These are phyloP conservation scores for Budorcas taxicolor DNA, from an alignment of 2,113 vertebrate species.

Conservation along the genomic window DNA sequence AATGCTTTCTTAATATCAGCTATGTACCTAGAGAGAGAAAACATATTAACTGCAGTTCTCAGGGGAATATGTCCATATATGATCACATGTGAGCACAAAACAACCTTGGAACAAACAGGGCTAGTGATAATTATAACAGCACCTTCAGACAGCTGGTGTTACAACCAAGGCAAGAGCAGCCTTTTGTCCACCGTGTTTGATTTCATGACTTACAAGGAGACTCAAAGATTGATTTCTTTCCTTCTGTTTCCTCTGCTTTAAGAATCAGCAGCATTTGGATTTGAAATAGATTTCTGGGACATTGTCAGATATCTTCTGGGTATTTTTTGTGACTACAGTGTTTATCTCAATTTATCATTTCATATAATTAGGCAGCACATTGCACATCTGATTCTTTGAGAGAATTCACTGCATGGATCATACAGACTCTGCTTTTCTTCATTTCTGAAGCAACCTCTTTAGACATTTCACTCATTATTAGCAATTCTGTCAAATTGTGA, in stretches of 20 bases:
- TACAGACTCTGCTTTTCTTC: not conserved
- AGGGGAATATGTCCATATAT: not conserved
- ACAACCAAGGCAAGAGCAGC: not conserved
- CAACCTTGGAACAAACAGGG: not conserved
- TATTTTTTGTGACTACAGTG: not conserved
- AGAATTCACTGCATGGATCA: not conserved
- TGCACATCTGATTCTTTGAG: constrained; percentile 22
- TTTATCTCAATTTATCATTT: constrained; percentile 55
- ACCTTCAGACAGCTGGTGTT: not conserved
- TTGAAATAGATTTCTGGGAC: constrained; percentile 24
- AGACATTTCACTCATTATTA: constrained; percentile 4
- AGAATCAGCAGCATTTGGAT: constrained; percentile 30
- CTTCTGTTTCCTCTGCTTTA: not conserved
- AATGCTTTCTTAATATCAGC: not conserved
- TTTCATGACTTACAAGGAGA: constrained; percentile 12
- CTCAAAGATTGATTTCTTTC: constrained; percentile 1
- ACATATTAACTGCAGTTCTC: not conserved
- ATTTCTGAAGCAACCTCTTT: not conserved
- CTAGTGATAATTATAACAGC: not conserved
- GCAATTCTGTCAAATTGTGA: not conserved
- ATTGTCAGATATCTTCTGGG: constrained; percentile 30
- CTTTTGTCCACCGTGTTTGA: not conserved
- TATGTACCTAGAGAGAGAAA: not conserved
- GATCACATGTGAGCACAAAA: not conserved
- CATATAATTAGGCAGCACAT: constrained; percentile 37